Percentiles rank a stretch among this genome's conserved stretches.
These are phyloP conservation scores for Apeltes quadracus DNA, from an alignment of 2,113 vertebrate genomes.

Conservation along the genomic window DNA sequence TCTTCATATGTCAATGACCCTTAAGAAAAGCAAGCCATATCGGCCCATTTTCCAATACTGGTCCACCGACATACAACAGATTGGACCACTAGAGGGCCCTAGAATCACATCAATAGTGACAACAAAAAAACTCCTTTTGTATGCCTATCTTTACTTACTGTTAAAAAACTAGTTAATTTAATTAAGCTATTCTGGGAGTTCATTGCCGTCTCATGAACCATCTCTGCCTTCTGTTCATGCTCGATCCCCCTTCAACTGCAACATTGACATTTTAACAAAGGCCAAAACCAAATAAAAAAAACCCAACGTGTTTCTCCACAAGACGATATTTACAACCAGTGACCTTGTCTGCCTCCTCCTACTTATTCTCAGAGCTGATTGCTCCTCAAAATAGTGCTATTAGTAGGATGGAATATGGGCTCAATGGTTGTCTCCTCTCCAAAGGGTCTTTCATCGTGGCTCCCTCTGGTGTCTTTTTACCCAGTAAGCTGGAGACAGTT, in stretches of 20 bases:
- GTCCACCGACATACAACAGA: neutral
- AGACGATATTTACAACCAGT: conserved; percentile 54
- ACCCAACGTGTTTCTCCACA: conserved; percentile 29
- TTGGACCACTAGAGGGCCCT: conserved; percentile 57
- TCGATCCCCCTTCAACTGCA: conserved; percentile 9
- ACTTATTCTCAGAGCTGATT: conserved; percentile 55
- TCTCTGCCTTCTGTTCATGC: conserved; percentile 12
- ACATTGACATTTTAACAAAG: conserved; percentile 28
- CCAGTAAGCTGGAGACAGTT: conserved; percentile 63
- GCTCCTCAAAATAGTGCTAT: conserved; percentile 63
- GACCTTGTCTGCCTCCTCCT: conserved; percentile 53
- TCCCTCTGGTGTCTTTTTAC: conserved; percentile 72
- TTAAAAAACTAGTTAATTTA: conserved; percentile 3
- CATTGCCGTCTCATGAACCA: neutral
- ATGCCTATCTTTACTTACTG: conserved; percentile 7
- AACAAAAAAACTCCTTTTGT: neutral
- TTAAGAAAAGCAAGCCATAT: neutral
- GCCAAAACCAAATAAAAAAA: conserved; percentile 47
- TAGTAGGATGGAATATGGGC: conserved; percentile 64
- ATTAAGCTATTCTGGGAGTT: conserved; percentile 20
- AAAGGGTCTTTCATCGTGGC: conserved; percentile 71
- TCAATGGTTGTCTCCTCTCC: conserved; percentile 58
- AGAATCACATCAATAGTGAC: conserved; percentile 7
- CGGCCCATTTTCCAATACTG: neutral
- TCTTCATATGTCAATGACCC: neutral